These are phyloP conservation scores for Muscina levida DNA, from an alignment of 2,888 invertebrate genomes.

Conservation along the genomic window DNA sequence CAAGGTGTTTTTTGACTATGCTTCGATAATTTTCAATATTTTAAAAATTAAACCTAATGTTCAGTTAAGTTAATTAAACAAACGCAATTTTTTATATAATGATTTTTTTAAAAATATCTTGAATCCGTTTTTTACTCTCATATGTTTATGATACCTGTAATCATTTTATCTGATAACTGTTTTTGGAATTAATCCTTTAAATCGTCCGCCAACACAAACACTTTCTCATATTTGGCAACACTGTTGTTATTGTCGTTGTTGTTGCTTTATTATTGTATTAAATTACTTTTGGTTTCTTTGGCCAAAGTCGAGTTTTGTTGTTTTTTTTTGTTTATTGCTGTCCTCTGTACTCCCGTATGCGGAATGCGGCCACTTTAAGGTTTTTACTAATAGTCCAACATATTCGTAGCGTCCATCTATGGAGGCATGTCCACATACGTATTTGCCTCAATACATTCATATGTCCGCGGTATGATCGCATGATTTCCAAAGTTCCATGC, in stretches of 20 bases:
- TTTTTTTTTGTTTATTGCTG: no score
- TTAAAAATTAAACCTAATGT: no score
- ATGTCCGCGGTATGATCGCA: conserved; percentile 30
- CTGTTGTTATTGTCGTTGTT: conserved; percentile 23
- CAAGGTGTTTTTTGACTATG: no score
- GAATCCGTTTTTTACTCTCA: no score
- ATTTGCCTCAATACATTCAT: conserved; percentile 31
- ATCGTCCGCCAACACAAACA: conserved; percentile 47
- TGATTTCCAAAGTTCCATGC: conserved; percentile 56
- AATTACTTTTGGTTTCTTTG: conserved; percentile 61
- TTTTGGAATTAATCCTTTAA: no score
- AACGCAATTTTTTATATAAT: no score
- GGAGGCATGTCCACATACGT: conserved; percentile 1
- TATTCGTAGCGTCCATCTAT: conserved; percentile 41
- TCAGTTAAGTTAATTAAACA: no score
- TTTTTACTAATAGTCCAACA: conserved; percentile 68
- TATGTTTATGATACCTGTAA: no score
- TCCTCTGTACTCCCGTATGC: conserved; percentile 40
- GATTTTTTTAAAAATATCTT: no score
- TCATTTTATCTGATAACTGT: no score
- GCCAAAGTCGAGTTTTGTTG: conserved; percentile 38
- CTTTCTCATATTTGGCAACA: no score
- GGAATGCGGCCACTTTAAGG: conserved; percentile 76
- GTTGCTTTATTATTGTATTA: conserved; percentile 39
- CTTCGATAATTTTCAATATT: no score